Evolutionary conservation across 1,140 invertebrate genomes (phyloP).

Genomic region (Bathynomus jamesi): DNA sequence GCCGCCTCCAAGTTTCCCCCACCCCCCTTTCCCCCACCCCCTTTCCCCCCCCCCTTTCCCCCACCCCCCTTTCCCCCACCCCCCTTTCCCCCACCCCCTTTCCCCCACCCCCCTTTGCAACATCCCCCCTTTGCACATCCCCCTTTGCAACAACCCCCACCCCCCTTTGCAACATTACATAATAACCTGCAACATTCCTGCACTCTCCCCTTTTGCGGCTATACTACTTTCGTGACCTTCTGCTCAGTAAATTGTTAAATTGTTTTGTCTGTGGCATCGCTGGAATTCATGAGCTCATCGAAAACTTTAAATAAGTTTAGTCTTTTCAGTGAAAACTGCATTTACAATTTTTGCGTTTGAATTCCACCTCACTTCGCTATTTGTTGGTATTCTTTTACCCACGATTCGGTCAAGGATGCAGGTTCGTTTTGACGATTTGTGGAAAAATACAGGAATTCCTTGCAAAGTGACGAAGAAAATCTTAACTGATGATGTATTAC

Average conservation of each 20-base stretch:
- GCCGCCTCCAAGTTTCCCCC: too few relatives aligned
- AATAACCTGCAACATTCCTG: too few relatives aligned
- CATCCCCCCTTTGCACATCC: too few relatives aligned
- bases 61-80: too few relatives aligned
- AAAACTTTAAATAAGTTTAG: background rate
- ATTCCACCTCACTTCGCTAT: slow-evolving; percentile 3
- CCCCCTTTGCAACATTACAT: too few relatives aligned
- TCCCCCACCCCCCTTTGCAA: too few relatives aligned
- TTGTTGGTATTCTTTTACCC: background rate
- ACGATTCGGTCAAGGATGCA: slow-evolving; percentile 9
- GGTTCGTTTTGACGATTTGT: slow-evolving; percentile 21
- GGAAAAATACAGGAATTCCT: slow-evolving; percentile 20
- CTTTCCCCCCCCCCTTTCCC: too few relatives aligned
- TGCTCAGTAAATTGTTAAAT: background rate
- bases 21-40: too few relatives aligned
- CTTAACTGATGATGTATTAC: background rate
- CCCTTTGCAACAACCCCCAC: too few relatives aligned
- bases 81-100: too few relatives aligned
- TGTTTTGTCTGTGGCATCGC: background rate
- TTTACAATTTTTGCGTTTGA: slow-evolving; percentile 1
- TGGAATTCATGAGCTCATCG: background rate
- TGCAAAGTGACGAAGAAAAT: slow-evolving; percentile 21
- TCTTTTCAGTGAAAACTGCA: background rate
- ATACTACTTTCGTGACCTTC: background rate
- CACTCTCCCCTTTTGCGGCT: too few relatives aligned